Percentiles rank a stretch among this genome's conserved stretches.
Evolutionary conservation across 2,888 invertebrate species (phyloP).

Genomic region (Pristionchus japonicus): DNA sequence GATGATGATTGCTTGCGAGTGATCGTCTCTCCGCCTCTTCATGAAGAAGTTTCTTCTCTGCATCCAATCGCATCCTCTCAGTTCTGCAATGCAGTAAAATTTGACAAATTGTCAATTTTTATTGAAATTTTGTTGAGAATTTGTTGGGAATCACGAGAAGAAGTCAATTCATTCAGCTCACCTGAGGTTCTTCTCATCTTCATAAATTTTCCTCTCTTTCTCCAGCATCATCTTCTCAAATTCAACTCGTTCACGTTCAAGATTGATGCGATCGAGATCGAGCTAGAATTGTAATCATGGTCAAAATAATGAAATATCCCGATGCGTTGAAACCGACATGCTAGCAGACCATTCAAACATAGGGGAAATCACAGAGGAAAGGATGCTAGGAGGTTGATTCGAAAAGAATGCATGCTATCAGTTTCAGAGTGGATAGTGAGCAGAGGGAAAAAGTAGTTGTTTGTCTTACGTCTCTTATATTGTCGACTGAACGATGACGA

Average conservation of each 20-base stretch:
- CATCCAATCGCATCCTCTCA: slow-evolving; percentile 66
- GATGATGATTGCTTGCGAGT: slow-evolving; percentile 50
- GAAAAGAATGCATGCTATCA: neutral
- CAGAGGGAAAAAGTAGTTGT: neutral
- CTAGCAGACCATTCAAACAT: neutral
- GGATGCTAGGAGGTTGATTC: neutral
- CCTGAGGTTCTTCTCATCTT: slow-evolving; percentile 67
- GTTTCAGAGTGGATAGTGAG: neutral
- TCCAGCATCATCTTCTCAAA: slow-evolving; percentile 73
- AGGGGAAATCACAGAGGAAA: neutral
- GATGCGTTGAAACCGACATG: neutral
- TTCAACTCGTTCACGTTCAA: slow-evolving; percentile 73
- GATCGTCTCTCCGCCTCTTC: slow-evolving; percentile 58
- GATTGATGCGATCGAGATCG: slow-evolving; percentile 70
- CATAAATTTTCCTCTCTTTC: slow-evolving; percentile 65
- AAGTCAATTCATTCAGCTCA: too few species aligned
- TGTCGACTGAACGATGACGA: slow-evolving; percentile 35
- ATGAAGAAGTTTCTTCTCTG: slow-evolving; percentile 56
- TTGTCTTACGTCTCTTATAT: slow-evolving; percentile 44
- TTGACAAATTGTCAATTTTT: too few species aligned
- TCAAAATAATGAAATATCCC: neutral
- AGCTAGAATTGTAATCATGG: slow-evolving; percentile 61
- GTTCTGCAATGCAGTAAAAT: slow-evolving; percentile 53
- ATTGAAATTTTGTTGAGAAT: too few species aligned
- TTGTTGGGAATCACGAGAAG: too few species aligned